These are phyloP conservation scores for Dicyrtoma fusca DNA, from an alignment of 2,888 invertebrate genomes.

Conservation along the genomic window DNA sequence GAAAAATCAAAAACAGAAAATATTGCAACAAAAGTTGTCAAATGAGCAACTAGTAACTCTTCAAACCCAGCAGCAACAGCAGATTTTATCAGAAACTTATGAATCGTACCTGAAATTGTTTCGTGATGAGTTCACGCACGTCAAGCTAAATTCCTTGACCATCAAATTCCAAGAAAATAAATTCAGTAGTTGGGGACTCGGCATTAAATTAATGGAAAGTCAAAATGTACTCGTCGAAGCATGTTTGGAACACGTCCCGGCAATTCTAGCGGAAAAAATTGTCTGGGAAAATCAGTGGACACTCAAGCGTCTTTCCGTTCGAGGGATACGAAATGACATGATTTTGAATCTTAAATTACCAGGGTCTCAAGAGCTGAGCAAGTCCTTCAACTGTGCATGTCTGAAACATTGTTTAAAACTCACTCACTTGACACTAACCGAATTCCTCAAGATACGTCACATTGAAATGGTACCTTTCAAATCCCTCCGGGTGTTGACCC, in stretches of 20 bases:
- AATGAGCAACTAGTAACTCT: no score
- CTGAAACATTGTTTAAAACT: not conserved
- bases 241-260: not conserved
- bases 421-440: not conserved
- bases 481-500: not conserved
- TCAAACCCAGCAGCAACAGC: not conserved
- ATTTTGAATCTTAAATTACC: no score
- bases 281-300: constrained; percentile 13
- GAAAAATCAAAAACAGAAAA: no score
- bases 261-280: constrained; percentile 3
- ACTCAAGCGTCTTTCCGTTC: not conserved
- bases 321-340: constrained; percentile 1
- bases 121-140: not conserved
- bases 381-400: constrained; percentile 7
- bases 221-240: not conserved
- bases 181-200: constrained; percentile 23
- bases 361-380: no score
- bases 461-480: constrained; percentile 1
- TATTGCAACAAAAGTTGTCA: no score
- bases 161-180: constrained; percentile 1
- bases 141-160: not conserved
- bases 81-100: not conserved
- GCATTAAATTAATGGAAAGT: constrained; percentile 20
- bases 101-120: constrained; percentile 10
- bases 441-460: constrained; percentile 9